A percentile compares a stretch with the other conserved stretches of the same genome.
Evolutionary conservation across 2,113 vertebrate species (phyloP).

Genomic region (Rafetus swinhoei): DNA sequence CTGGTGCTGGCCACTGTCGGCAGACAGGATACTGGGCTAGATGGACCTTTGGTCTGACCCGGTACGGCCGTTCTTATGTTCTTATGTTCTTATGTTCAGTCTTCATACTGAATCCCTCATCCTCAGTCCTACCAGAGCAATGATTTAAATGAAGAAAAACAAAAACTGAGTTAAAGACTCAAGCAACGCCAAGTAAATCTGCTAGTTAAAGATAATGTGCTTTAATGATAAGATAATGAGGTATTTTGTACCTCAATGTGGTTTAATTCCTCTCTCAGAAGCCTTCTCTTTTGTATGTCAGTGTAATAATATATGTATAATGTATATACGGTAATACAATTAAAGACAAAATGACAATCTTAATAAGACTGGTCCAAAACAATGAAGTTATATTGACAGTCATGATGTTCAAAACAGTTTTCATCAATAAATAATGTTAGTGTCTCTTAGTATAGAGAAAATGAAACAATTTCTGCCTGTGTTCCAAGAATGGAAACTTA

Average conservation of each 20-base stretch:
- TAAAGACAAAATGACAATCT: not conserved
- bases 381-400: not conserved
- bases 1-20: too few relatives aligned
- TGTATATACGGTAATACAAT: not conserved
- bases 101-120: too few relatives aligned
- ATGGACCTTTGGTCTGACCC: too few relatives aligned
- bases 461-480: not conserved
- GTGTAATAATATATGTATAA: not conserved
- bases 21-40: too few relatives aligned
- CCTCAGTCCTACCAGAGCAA: too few relatives aligned
- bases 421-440: not conserved
- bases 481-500: not conserved
- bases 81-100: too few relatives aligned
- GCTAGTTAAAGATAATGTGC: not conserved
- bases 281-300: not conserved
- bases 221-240: too few relatives aligned
- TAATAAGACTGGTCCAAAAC: not conserved
- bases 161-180: too few relatives aligned
- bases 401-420: not conserved
- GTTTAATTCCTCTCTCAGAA: not conserved
- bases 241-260: not conserved
- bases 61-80: too few relatives aligned
- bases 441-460: not conserved
- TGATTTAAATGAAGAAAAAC: too few relatives aligned
- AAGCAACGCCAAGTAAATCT: too few relatives aligned